Evolutionary conservation across 2,113 vertebrate genomes (phyloP), one percentile per base, ranked within the genome.

Genomic region (Arenaria interpres): DNA sequence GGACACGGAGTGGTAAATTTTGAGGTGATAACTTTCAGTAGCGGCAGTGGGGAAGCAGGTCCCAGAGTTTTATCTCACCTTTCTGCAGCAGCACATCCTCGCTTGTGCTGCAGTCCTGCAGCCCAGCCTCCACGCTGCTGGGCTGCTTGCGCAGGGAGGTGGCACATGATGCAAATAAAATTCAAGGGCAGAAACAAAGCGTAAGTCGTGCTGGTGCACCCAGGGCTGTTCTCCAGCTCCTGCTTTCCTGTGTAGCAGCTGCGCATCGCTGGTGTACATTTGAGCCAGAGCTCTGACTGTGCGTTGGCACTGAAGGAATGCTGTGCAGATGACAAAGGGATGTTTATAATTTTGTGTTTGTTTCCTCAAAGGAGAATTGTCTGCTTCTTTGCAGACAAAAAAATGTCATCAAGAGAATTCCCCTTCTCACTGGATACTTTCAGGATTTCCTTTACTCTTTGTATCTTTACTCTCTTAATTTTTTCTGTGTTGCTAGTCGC

Each of bases 351-450:
- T 69, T 74, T 43, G 67, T 24, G 45, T 14, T 85, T 93, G 13
- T 73, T 95, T 84, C 60, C 66, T 93, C 88, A 86, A 39, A 89
- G 63, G 39, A 92, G 53, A 79, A 79, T 59, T 73, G 57, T 64
- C 76, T 88, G 68, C 45, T 79, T 78, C 78, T 53, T 20, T 45
- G 56, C 46, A 89, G 85, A 51, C 50, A 93, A 75, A 67, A 48
- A 90, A 93, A 41, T 4, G 16, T 32, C 24, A 68, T 51, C 0
- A 11, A 37, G 54, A 91, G 75, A 91, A 92, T 90, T 79, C 53
- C 56, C 33, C 30, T 96, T 56, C 88, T 79, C 3, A 9, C 16
- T 46, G 33, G 21, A 48, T 53, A 15, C 39, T 92, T 87, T 69
- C 89, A 89, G 73, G 50, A 68, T 90, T 32, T 90, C 57, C 83